Base-by-base conservation (phyloP, 1,140 invertebrate species). In the Drosophila teissieri region DNA sequence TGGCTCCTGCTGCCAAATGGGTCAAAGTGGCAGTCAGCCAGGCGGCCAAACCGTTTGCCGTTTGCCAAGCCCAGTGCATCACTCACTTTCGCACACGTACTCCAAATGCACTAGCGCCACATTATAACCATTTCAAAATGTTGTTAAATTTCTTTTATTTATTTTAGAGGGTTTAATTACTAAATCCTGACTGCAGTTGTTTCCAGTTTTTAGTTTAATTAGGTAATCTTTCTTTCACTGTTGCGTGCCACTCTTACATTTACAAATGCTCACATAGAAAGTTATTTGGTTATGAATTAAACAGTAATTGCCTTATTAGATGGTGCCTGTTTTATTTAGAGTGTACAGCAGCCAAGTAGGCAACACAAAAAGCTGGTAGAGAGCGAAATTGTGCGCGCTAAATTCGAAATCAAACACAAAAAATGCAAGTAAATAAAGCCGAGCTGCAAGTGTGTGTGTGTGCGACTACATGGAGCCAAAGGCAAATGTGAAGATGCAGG, bases 1-100 rank as follows among this genome's bases (percentile, higher is more conserved):
- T 65, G 49, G 49, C 49, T 52, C 61, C 44, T 68, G 70, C 75
- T 89, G 83, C 83, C 83, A 88, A 88, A 88, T 88, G 84, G 83
- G 83, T 88, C 83, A 88, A 83, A 88, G 68, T 88, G 79, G 84
- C 83, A 86, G 83, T 86, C 79, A 88, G 83, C 83, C 83, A 86
- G 83, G 62, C 84, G 83, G 72, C 73, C 55, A 73, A 79, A 89
- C 53, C 75, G 67, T 88, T 88, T 88, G 83, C 53, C 75, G 67
- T 88, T 88, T 88, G 83, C 84, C 84, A 88, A 88, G 56, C 83
- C 72, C 70, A 77, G 69, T 75, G 63, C 63, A 65, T 62, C 19
- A 39, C 55, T 68, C 44, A 52, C 14, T 12, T 42, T 46, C 36
- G 52, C 58, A 72, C 36, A 73, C 42, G 49, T 37, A 39, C 39